Evolutionary conservation across 2,113 vertebrate genomes (phyloP).

Genomic region (Corvus moneduloides): DNA sequence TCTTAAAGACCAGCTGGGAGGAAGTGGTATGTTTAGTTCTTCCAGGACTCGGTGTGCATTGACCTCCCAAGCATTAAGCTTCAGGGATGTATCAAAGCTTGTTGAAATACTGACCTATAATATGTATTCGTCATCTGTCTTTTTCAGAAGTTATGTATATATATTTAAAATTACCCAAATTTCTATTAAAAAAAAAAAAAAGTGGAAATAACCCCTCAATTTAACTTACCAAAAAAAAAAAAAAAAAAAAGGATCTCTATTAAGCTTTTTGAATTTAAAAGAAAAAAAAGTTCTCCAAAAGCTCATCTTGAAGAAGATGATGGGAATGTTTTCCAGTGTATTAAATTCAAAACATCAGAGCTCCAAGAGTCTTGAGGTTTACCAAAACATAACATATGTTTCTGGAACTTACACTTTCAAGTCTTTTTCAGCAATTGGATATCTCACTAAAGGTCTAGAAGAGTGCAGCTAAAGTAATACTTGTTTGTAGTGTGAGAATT

Average conservation of each 20-base stretch:
- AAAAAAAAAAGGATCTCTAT: not conserved
- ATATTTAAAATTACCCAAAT: not conserved
- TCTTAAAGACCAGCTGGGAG: not conserved
- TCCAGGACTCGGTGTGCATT: not conserved
- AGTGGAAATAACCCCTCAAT: not conserved
- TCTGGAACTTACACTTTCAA: not conserved
- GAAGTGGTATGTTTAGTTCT: not conserved
- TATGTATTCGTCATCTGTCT: not conserved
- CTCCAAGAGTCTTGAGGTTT: not conserved
- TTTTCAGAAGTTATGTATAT: not conserved
- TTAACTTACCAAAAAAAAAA: not conserved
- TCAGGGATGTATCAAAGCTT: not conserved
- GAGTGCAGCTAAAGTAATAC: not conserved
- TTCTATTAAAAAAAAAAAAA: not conserved
- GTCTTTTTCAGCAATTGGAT: not conserved
- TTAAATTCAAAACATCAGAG: not conserved
- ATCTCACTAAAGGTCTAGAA: not conserved
- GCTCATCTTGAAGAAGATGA: not conserved
- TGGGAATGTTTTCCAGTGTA: not conserved
- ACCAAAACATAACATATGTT: not conserved
- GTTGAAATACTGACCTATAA: not conserved
- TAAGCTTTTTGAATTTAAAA: not conserved
- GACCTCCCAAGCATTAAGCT: not conserved
- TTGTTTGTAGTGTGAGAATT: not conserved
- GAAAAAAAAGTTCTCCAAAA: not conserved